Conservation (phyloP, 2,113 vertebrate genomes). For the Enhydra lutris region DNA sequence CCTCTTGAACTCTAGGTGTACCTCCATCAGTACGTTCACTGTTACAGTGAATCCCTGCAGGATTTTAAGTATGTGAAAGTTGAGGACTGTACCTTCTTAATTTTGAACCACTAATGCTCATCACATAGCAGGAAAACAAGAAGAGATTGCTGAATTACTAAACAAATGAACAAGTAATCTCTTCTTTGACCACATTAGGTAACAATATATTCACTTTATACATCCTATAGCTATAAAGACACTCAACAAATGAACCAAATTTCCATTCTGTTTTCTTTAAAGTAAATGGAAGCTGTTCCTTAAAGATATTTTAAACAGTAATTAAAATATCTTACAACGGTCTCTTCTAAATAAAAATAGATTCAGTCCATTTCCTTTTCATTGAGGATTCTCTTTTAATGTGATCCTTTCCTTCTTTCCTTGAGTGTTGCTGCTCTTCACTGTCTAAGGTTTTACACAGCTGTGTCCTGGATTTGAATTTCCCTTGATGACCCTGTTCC, state of each 20-base stretch:
- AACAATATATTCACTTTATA: neutral
- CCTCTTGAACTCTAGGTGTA: neutral
- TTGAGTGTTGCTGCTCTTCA: neutral
- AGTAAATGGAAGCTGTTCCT: neutral
- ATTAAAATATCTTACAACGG: slow-evolving; percentile 22
- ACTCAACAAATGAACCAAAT: neutral
- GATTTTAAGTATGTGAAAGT: neutral
- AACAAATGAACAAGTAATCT: neutral
- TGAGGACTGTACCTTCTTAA: neutral
- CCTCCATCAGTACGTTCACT: neutral
- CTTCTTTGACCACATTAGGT: neutral
- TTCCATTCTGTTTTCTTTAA: neutral
- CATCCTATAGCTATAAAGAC: neutral
- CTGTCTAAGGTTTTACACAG: slow-evolving; percentile 44
- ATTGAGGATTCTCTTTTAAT: slow-evolving; percentile 53
- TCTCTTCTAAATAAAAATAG: neutral
- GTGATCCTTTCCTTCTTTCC: neutral
- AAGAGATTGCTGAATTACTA: neutral
- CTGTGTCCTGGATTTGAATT: slow-evolving; percentile 66
- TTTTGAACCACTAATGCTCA: neutral
- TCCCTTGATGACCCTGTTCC: slow-evolving; percentile 54
- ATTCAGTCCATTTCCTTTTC: neutral
- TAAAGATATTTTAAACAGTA: slow-evolving; percentile 25
- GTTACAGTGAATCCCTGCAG: neutral
- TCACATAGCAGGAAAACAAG: neutral